Base-by-base conservation (phyloP, 2,113 vertebrate genomes). In the Neogobius melanostomus region DNA sequence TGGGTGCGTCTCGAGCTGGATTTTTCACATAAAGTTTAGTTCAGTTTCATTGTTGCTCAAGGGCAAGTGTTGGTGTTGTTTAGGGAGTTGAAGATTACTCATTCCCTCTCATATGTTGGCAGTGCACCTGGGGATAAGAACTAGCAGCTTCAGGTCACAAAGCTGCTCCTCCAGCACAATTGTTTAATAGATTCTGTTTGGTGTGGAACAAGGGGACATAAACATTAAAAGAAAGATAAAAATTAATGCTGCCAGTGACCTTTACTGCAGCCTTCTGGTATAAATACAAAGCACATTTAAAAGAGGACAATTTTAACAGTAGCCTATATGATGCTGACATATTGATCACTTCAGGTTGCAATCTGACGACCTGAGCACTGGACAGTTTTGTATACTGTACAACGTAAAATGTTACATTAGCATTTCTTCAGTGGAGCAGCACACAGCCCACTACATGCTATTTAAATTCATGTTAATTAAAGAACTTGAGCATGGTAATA, bases 401-500 rank as follows among this genome's bases (percentile, higher is more conserved):
- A 62, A 76, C 75, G 83, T 77, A 75, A 76, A 76, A 74, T 71
- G 78, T 83, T 72, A 54, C 56, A 83, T 79, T 70, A 79, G 64
- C 16, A 57, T 56, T 36, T 54, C 61, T 76, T 71, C 49, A 44
- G 65, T 71, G 72, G 66, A 75, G 78, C 67, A 15, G 66, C 75
- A 42, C 66, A 68, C 64, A 46, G 48, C 69, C 80, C 14, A 60
- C 54, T 47, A 56, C 47, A 57, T 70, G 57, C 79, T 74, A 71
- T 73, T 78, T 81, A 75, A 77, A 75, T 59, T 76, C 60, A 11
- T 14, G 57, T 87, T 82, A 89, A 89, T 85, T 80, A 79, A 88
- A 83, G 60, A 83, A 85, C 80, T 84, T 76, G 75, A 73, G 86
- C 81, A 64, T 85, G 70, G 76, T 75, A 90, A 90, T 88, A 89